phyloP scores from a whole-genome alignment of 2,113 vertebrate species.

The Microcebus lehilahytsara region DNA sequence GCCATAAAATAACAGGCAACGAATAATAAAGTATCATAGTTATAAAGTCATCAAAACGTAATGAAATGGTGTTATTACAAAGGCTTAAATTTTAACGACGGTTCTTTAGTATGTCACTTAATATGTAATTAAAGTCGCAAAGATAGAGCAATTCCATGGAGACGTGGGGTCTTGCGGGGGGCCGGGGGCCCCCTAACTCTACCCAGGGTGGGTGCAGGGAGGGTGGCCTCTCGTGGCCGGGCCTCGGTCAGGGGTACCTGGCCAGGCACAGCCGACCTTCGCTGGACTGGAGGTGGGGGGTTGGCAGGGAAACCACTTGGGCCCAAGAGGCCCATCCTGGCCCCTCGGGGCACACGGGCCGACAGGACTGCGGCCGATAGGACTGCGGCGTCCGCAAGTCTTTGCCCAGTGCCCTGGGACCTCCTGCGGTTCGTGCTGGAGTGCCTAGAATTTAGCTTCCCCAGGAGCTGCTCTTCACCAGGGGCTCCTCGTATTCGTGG shows the following conservation, averaged over 20 bases:
- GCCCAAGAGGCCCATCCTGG: accelerated
- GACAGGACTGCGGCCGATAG: too few relatives aligned
- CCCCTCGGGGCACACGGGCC: accelerated
- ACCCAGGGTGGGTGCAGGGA: accelerated
- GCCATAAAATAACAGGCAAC: conserved; percentile 79
- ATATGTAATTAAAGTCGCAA: conserved; percentile 79
- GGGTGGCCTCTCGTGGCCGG: accelerated
- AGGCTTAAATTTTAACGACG: conserved; percentile 81
- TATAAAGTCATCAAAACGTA: conserved; percentile 83
- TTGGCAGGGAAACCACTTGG: not conserved
- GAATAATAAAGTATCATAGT: conserved; percentile 82
- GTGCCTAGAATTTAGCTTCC: accelerated
- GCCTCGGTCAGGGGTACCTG: accelerated
- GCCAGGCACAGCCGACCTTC: not conserved
- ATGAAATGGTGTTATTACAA: conserved; percentile 79
- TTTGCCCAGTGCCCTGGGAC: too few relatives aligned
- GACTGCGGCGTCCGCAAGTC: too few relatives aligned
- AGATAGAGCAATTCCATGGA: conserved; percentile 72
- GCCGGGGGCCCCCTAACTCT: not conserved
- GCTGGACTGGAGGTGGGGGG: accelerated
- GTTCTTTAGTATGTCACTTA: conserved; percentile 79
- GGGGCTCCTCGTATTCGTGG: accelerated
- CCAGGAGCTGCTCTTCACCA: too few relatives aligned
- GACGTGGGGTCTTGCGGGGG: not conserved
- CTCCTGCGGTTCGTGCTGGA: not conserved